Conservation (phyloP, 1,140 invertebrate genomes). For the Tetramorium alpestre region DNA sequence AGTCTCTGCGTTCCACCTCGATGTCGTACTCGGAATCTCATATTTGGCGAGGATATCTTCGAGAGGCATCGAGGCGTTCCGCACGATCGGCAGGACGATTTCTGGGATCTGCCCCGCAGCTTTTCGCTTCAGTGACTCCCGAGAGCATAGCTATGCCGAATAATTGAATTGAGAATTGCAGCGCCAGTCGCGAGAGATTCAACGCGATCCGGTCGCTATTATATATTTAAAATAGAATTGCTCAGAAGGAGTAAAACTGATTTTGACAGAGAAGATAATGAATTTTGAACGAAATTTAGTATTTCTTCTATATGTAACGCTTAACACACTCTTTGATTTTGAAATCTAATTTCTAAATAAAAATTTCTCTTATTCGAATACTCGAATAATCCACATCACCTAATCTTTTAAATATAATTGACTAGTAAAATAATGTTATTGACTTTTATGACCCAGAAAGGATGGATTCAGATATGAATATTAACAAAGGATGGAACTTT, state of each 20-base stretch:
- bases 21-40: neutral
- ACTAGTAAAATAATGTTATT: neutral
- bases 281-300: neutral
- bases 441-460: neutral
- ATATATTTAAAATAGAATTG: conserved; percentile 19
- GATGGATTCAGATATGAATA: neutral
- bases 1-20: neutral
- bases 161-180: conserved; percentile 28
- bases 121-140: conserved; percentile 8
- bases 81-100: conserved; percentile 19
- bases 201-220: neutral
- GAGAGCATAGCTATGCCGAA: neutral
- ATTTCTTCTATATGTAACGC: neutral
- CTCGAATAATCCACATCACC: neutral
- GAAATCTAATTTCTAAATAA: neutral
- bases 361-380: neutral
- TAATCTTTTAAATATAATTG: neutral
- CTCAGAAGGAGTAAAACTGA: neutral
- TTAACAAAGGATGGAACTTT: neutral
- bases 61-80: conserved; percentile 14
- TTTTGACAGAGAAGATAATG: neutral
- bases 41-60: conserved; percentile 17
- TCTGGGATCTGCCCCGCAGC: neutral
- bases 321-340: neutral
- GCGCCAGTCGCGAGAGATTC: neutral